Base-by-base conservation (phyloP, 2,888 invertebrate genomes). In the Thalpophila matura region DNA sequence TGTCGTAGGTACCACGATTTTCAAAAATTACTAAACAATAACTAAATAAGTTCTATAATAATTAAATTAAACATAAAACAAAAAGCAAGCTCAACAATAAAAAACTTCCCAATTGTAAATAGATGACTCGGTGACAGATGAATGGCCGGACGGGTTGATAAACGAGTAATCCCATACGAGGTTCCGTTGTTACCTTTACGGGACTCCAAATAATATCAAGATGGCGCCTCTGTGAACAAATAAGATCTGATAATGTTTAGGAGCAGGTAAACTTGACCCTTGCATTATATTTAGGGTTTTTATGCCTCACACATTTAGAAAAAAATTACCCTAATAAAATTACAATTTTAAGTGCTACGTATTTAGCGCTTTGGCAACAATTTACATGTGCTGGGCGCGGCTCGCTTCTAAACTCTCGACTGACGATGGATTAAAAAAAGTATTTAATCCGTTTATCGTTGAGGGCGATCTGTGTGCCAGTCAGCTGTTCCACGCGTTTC, bases 221-320 rank as follows among this genome's bases (percentile, higher is more conserved):
- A 86, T 89, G 89, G 89, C 89, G 88, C 86, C 89, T 85, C 82
- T 66, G 74, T 80, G 68, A 79, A 79, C 77, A 81, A 84, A 86
- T 83, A 79, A 77, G 83, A 89, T 89, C 89, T 82, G 89, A 89
- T 88, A 88, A 85, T 68, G 63, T 66, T 76, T 79, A 68, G 65
- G 68, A 66, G 80, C 89, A 89, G 89, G 89, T 89, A 89, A 79
- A 79, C 64, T 74, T 82, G 83, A 83, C 84, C 82, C 77, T 64
- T 75, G 74, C 77, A 67, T 86, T 82, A 83, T 79, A 82, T 72
- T 72, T 79, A 56, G 45, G 60, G 75, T 77, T 79, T 83, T 78
- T 84, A 82, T 83, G 73, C 54, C 64, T 60, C 65, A 58, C 57
- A 42, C 29, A 63, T 63, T 50, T 58, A 51, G 29, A 61, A 76